Evolutionary conservation across 2,797 vertebrate species (phyloP).

Genomic region (Neoniphon sammara): DNA sequence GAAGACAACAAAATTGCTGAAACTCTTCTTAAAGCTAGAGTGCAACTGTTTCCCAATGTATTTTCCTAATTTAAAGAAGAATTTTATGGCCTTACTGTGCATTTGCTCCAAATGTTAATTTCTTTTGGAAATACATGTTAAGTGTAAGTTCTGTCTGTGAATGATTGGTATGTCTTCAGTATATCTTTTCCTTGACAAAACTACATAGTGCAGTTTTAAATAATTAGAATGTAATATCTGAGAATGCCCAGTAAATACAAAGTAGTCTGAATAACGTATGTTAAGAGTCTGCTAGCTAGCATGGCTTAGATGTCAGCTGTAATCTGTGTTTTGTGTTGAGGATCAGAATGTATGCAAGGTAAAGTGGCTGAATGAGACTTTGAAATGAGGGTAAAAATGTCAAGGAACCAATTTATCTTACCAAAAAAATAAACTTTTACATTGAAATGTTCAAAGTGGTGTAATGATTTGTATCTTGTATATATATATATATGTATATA

Average conservation of each 20-base stretch:
- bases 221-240: conserved; percentile 53
- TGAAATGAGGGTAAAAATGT: neutral
- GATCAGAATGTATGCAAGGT: conserved; percentile 47
- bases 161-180: conserved; percentile 24
- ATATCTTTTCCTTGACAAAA: conserved; percentile 26
- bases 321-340: conserved; percentile 28
- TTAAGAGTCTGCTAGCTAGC: conserved; percentile 40
- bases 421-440: conserved; percentile 69
- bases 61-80: conserved; percentile 1
- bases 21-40: neutral
- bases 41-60: neutral
- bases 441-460: conserved; percentile 43
- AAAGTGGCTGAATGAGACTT: conserved; percentile 37
- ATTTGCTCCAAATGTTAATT: conserved; percentile 5
- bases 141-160: conserved; percentile 39
- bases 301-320: conserved; percentile 31
- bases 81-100: neutral
- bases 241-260: conserved; percentile 48
- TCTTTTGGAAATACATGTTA: conserved; percentile 30
- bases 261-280: conserved; percentile 54
- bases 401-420: conserved; percentile 43
- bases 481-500: no score
- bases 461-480: conserved; percentile 1
- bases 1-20: neutral
- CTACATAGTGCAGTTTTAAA: conserved; percentile 32